Evolutionary conservation across 2,888 invertebrate species (phyloP).

Genomic region (Boloria selene): DNA sequence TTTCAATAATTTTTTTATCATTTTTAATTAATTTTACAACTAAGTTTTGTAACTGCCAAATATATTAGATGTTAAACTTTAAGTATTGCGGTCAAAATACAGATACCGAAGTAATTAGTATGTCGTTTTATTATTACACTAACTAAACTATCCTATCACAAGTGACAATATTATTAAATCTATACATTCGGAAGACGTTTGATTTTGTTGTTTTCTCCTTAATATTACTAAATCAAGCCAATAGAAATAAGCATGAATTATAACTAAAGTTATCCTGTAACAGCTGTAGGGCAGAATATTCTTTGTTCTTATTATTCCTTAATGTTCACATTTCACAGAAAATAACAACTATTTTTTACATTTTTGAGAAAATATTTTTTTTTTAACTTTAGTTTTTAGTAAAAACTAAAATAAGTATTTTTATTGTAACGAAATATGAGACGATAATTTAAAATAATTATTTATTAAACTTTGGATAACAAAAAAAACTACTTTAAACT

Average conservation of each 20-base stretch:
- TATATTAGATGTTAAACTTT: too few relatives aligned
- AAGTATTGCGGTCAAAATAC: too few relatives aligned
- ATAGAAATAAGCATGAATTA: conserved; percentile 21
- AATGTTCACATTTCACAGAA: conserved; percentile 4
- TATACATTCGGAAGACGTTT: conserved; percentile 43
- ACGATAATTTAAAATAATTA: conserved; percentile 6
- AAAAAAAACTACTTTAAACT: not conserved
- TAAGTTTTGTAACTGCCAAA: too few relatives aligned
- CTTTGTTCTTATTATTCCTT: conserved; percentile 36
- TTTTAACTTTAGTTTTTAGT: not conserved
- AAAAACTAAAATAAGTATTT: not conserved
- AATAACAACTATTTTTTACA: not conserved
- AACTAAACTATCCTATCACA: conserved; percentile 25
- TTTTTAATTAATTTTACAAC: too few relatives aligned
- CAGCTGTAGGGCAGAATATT: conserved; percentile 37
- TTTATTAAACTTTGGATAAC: not conserved
- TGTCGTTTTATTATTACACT: not conserved
- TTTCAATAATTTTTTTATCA: too few relatives aligned
- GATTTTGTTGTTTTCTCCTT: conserved; percentile 44
- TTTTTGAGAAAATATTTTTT: not conserved
- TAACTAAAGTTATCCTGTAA: conserved; percentile 35
- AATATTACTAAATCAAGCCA: conserved; percentile 27
- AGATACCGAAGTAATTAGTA: too few relatives aligned
- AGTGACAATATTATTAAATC: conserved; percentile 24
- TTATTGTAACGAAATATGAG: not conserved